Evolutionary conservation across 1,140 invertebrate species (phyloP), one percentile per base, ranked within the genome.

Genomic region (Scaptomyza hsui): DNA sequence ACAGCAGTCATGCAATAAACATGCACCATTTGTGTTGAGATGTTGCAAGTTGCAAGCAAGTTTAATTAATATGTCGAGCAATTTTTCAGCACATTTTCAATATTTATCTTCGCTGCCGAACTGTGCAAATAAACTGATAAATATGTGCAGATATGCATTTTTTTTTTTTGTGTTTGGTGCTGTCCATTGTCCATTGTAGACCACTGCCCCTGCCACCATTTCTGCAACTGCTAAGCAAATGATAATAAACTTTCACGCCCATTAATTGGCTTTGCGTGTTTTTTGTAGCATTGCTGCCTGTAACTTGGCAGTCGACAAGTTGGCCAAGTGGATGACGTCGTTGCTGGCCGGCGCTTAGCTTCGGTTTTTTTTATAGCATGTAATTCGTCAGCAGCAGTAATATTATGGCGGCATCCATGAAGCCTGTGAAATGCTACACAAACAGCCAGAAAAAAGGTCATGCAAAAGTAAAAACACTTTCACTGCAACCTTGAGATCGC

Each of bases 181-280:
- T 41, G 59, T 44, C 13, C 59, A 64, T 70, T 64, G 45, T 64
- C 65, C 32, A 48, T 35, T 29, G 42, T 51, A 45, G 41, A 29
- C 18, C 21, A 15, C 51, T 61, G 52, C 5, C 10, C 5, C 44
- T 18, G 21, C 42, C 26, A n/a, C 53, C 68, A 72, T 67, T 51
- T 65, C 55, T 24, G 64, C 26, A 48, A 55, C n/a, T 26, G 57
- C 80, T 64, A 61, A 69, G 69, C 73, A 82, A 82, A 77, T 75
- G 68, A 88, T 88, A 82, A 88, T 88, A 82, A 88, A 88, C 82
- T 88, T 88, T 88, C 82, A 88, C 82, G 82, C 82, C 82, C 82
- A 88, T 88, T 88, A 88, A 88, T 88, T 88, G 82, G 75, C 78
- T 72, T 81, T 70, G 82, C 82, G 56, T 65, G 61, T 60, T 67